Conservation (phyloP, 2,797 vertebrate species). For the Chelon auratus region DNA sequence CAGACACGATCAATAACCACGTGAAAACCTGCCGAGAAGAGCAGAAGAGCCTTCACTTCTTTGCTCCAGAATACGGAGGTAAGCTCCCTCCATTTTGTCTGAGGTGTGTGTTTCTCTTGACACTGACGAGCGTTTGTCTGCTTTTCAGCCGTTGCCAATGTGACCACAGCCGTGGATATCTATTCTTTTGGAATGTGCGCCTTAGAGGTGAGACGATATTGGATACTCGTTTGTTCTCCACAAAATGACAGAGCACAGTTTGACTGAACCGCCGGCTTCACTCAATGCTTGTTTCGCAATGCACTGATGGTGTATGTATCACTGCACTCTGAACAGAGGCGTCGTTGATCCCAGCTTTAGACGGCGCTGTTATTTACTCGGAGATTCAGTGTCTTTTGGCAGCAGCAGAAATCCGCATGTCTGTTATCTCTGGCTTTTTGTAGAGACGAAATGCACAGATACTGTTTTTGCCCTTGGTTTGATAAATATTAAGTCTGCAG, state of each 20-base stretch:
- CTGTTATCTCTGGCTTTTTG: not conserved
- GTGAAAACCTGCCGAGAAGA: conserved; percentile 99
- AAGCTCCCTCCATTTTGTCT: conserved; percentile 16
- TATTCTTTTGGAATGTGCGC: conserved; percentile 99
- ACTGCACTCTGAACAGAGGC: not conserved
- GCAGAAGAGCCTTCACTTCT: conserved; percentile 99
- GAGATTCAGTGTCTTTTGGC: not conserved
- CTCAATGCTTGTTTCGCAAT: not conserved
- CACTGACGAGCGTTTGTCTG: conserved; percentile 36
- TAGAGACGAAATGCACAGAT: not conserved
- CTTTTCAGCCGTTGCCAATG: conserved; percentile 92
- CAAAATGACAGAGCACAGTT: conserved; percentile 5
- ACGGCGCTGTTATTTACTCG: not conserved
- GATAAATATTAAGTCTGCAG: not conserved
- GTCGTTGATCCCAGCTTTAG: not conserved
- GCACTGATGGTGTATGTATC: not conserved
- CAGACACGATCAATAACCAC: conserved; percentile 98
- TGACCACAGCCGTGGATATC: conserved; percentile 98
- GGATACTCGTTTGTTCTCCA: not conserved
- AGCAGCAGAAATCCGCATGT: conserved; percentile 1
- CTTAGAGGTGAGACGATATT: conserved; percentile 87
- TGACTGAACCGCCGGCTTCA: not conserved
- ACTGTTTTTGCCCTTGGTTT: not conserved
- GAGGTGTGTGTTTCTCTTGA: conserved; percentile 5
- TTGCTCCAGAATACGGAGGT: conserved; percentile 99